Percentiles rank a stretch among this genome's conserved stretches.
phyloP scores from a whole-genome alignment of 2,888 invertebrate species.

The Lymantria dispar region DNA sequence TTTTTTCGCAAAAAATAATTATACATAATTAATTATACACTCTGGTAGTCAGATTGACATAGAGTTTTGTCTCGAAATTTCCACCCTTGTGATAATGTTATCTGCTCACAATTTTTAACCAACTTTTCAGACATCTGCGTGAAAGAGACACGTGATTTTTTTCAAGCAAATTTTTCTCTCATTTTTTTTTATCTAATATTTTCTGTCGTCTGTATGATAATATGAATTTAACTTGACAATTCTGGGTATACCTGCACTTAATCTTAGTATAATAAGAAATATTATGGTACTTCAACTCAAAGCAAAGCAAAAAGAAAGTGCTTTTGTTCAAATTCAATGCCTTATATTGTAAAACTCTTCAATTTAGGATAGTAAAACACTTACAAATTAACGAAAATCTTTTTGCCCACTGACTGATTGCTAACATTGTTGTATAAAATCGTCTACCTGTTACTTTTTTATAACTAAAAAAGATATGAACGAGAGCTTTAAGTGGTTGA shows the following conservation, averaged over 20 bases:
- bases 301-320: too few relatives aligned
- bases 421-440: constrained; percentile 3
- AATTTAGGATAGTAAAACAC: constrained; percentile 2
- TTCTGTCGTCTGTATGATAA: background rate
- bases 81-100: too few relatives aligned
- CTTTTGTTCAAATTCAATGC: background rate
- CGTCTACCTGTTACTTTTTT: constrained; percentile 19
- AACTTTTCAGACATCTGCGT: too few relatives aligned
- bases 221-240: background rate
- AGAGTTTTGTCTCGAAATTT: too few relatives aligned
- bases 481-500: constrained; percentile 4
- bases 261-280: background rate
- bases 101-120: too few relatives aligned
- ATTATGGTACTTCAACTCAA: background rate
- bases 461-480: constrained; percentile 14
- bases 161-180: background rate
- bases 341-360: background rate
- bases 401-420: constrained; percentile 4
- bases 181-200: too few relatives aligned
- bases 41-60: too few relatives aligned
- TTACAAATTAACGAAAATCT: background rate
- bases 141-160: background rate
- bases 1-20: too few relatives aligned
- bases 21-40: too few relatives aligned
- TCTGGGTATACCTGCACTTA: too few relatives aligned